Base-by-base conservation (phyloP, 2,797 vertebrate genomes). In the Erethizon dorsatum region DNA sequence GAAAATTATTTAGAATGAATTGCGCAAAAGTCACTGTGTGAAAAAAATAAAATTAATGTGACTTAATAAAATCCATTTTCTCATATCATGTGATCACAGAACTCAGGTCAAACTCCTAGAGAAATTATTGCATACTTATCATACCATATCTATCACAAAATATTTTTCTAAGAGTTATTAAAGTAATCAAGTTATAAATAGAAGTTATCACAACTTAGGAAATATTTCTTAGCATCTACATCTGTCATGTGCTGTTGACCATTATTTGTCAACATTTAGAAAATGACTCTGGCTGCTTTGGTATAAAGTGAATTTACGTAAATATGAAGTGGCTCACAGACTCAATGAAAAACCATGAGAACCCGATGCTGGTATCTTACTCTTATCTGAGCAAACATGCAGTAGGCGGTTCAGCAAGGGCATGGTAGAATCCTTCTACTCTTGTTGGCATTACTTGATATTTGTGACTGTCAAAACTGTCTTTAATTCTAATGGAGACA, bases 61-160 rank as follows among this genome's bases (percentile, higher is more conserved):
- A 87, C 28, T 57, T 90, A 93, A 89, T 67, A 83, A 75, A 65
- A 79, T 90, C 3, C 2, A 52, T 28, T 87, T 95, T 90, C 63
- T 18, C 14, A 79, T 17, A 6, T 59, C 31, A 45, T 56, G 5
- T 1, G 83, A 85, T 96, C 28, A 59, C 14, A 87, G 69, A 45
- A 52, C 31, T 20, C 31, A 47, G 1, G 13, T 63, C 8, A 84
- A 54, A 20, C 65, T 63, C 37, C 52, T 80, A 75, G 12, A 50
- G 8, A 71, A 69, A 84, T 71, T 69, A 37, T 33, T 57, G 0
- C 1, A 4, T 65, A 90, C 47, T 75, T 5, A 65, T n/a, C 5
- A 31, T 33, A 54, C 9, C 28, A 7, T 71, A 47, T 6, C 8
- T 69, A 41, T 50, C 5, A 57, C 7, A 15, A 73, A n/a, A 13